Base-by-base conservation (phyloP, 2,888 invertebrate species). In the Plagodis pulveraria region DNA sequence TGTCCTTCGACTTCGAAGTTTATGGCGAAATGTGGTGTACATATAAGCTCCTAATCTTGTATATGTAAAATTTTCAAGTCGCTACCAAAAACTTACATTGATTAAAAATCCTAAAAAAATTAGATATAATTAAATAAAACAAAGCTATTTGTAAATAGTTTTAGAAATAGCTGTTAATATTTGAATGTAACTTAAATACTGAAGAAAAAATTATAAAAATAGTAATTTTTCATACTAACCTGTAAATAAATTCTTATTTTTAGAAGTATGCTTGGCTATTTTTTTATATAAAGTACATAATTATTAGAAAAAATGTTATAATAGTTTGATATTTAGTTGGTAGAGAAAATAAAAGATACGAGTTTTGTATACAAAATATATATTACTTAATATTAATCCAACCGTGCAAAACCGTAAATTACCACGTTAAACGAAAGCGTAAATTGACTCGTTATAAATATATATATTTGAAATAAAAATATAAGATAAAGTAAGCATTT, bases 241-340 rank as follows among this genome's bases (percentile, higher is more conserved):
- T 91, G 91, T 91, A 91, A 90, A 89, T 91, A 90, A 87, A 92
- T 86, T 86, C 84, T 86, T 86, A 93, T 89, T 87, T 71, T 89
- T 91, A 92, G 91, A 86, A 84, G 84, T 77, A 80, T 67, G 57
- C 56, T 59, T 63, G 70, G 73, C 76, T 76, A 80, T 80, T 81
- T 71, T 72, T 77, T 79, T 69, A 66, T 61, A 40, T 59, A 54
- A 44, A 51, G 65, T 66, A 66, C 63, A 57, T 66, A 22, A 12
- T 11, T 11, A 6, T 12, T 11, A 36, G 50, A 55, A 50, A 50
- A 43, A 38, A 42, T 58, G 52, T 53, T 54, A 50, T 61, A 47
- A 43, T n/a, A n/a, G n/a, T n/a, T n/a, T n/a, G n/a, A n/a, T 65
- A 55, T 62, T 38, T 44, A 22, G 32, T 36, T 6, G 22, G 9